Evolutionary conservation across 2,797 vertebrate species (phyloP).

Genomic region (Heteromormyrus szaboi): DNA sequence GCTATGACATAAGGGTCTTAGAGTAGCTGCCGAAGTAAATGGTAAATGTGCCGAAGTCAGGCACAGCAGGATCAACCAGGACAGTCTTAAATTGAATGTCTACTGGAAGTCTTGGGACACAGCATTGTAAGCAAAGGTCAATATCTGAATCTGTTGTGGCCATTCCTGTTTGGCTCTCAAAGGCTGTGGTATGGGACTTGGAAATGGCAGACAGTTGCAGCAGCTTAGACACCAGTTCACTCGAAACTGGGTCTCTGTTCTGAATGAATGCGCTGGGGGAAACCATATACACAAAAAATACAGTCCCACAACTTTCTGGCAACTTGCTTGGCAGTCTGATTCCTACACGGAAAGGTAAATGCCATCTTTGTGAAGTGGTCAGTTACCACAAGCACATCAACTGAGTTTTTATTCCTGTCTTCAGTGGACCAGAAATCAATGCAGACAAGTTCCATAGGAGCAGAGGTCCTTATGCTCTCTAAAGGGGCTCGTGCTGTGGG

Average conservation of each 20-base stretch:
- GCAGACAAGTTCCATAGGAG: conserved; percentile 34
- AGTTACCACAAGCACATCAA: conserved; percentile 30
- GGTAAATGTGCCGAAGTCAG: not conserved
- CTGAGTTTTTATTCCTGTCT: conserved; percentile 22
- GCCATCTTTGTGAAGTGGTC: conserved; percentile 25
- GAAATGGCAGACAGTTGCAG: not conserved
- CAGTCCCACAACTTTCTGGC: conserved; percentile 20
- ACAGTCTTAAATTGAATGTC: not conserved
- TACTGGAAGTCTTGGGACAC: not conserved
- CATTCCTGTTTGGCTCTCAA: conserved; percentile 23
- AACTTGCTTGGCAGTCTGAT: conserved; percentile 28
- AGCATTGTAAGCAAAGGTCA: conserved; percentile 22
- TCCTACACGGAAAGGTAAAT: conserved; percentile 18
- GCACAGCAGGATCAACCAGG: not conserved
- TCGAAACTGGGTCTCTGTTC: conserved; percentile 29
- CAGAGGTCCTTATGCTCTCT: conserved; percentile 26
- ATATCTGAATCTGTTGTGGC: conserved; percentile 18
- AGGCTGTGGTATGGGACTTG: conserved; percentile 17
- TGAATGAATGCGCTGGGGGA: conserved; percentile 15
- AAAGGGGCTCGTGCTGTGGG: conserved; percentile 27
- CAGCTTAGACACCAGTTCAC: conserved; percentile 16
- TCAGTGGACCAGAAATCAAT: conserved; percentile 36
- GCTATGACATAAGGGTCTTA: not conserved
- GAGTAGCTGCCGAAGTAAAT: not conserved
- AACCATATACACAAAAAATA: not conserved